Base-by-base conservation (phyloP, 2,113 vertebrate genomes). In the Hyperopisus bebe region DNA sequence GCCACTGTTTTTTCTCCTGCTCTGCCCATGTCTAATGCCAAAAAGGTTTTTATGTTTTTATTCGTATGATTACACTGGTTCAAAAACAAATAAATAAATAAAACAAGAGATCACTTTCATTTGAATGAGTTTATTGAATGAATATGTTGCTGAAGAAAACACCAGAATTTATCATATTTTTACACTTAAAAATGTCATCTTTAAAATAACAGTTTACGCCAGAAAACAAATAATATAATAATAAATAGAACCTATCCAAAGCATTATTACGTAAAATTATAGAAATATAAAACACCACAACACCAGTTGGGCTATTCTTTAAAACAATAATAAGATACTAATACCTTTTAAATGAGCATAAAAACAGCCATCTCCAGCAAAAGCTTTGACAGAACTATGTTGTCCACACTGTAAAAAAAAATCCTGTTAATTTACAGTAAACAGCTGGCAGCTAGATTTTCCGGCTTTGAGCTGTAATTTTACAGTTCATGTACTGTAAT, bases 161-260 rank as follows among this genome's bases (percentile, higher is more conserved):
- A 39, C 70, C 70, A 39, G 15, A 39, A 13, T 42, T 39, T 35
- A 77, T 77, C 70, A 77, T 77, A 77, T 77, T 77, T 35, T 10
- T 19, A 77, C 70, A 77, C 15, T 39, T 77, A 15, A 74, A 74
- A 77, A 77, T 77, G 27, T 77, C 4, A 77, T 77, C 11, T 77
- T 77, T 77, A 77, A 77, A 70, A 70, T 70, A 74, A 77, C 70
- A 77, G 35, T 77, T 77, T 77, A 77, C 19, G 70, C 70, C 70
- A 35, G 70, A 42, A 77, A n/a, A 77, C 31, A 39, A 77, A 77
- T 35, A 70, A 70, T 6, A 77, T 35, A 77, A 6, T 39, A 39
- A 77, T 77, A 77, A 77, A 77, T 77, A 77, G 17, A 35, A 77
- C 15, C 70, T 77, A 42, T 39, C 10, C 13, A 39, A 77, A 77